Evolutionary conservation across 1,140 invertebrate species (phyloP), one percentile per base, ranked within the genome.

Genomic region (Arctopsyche grandis): DNA sequence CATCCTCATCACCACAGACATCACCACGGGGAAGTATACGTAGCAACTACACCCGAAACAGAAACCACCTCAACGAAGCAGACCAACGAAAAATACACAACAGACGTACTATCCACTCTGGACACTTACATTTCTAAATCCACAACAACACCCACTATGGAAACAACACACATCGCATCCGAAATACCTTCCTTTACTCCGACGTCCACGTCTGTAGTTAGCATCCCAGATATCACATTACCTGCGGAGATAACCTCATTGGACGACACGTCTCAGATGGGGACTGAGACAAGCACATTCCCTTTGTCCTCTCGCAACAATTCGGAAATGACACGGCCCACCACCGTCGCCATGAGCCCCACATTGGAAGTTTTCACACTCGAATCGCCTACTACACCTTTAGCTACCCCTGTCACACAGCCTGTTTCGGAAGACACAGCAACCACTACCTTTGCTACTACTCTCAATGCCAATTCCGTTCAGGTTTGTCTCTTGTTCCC

Each of bases 401-500:
- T 75, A 26, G 74, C 78, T 69, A 56, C 69, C 73, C 83, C 81
- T 66, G 83, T 82, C 69, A 83, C 84, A 63, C 83, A 84, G 79
- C 83, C 84, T 78, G 63, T 66, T 26, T 80, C 77, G 66, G 84
- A 85, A 69, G 86, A 86, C 77, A 85, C 84, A 83, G 85, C 85
- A 80, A 84, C 84, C 82, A 85, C 85, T 81, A 84, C 84, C 82
- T 86, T 86, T 83, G 82, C 82, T 48, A 83, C 85, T 83, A 82
- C 84, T 83, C 85, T 86, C 86, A 87, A 87, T 86, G 84, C 84
- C 83, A 86, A 85, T 86, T 85, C 84, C 81, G 85, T 85, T 80
- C 86, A 89, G 87, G 87, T 89, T 89, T 87, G 87, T 88, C 86
- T 76, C 46, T 79, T 69, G 75, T 66, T 63, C 77, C 66, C 22